Percentiles rank a stretch among this genome's conserved stretches.
Evolutionary conservation across 2,797 vertebrate genomes (phyloP).

Genomic region (Buphagus erythrorhynchus): DNA sequence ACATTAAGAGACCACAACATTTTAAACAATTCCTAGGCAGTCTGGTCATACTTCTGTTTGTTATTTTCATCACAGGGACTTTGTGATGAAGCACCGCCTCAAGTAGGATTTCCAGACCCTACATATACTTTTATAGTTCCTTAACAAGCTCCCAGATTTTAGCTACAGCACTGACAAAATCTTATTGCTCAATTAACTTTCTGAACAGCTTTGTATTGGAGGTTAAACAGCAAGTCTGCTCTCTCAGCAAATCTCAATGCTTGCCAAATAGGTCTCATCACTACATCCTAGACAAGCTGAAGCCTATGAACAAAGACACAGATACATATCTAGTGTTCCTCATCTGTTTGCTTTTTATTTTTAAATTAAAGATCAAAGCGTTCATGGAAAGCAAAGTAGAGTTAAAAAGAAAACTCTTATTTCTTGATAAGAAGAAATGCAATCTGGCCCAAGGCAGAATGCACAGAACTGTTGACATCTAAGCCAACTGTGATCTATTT

Average conservation of each 20-base stretch:
- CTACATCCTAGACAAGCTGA: neutral
- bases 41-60: neutral
- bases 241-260: neutral
- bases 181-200: neutral
- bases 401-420: constrained; percentile 19
- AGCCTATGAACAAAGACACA: neutral
- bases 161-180: neutral
- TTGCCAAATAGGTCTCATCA: neutral
- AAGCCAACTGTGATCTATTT: constrained; percentile 17
- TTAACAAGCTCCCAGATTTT: neutral
- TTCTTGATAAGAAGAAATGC: constrained; percentile 56
- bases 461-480: constrained; percentile 6
- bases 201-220: neutral
- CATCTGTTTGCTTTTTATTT: neutral
- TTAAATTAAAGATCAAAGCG: constrained; percentile 55
- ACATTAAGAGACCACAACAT: neutral
- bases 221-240: neutral
- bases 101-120: neutral
- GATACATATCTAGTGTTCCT: neutral
- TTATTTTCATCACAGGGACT: neutral
- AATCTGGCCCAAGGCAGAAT: constrained; percentile 34
- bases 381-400: constrained; percentile 9
- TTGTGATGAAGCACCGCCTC: neutral
- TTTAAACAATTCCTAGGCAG: neutral
- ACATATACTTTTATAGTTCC: neutral